Evolutionary conservation across 2,888 invertebrate genomes (phyloP), one percentile per base, ranked within the genome.

Genomic region (Rhamnusium bicolor): DNA sequence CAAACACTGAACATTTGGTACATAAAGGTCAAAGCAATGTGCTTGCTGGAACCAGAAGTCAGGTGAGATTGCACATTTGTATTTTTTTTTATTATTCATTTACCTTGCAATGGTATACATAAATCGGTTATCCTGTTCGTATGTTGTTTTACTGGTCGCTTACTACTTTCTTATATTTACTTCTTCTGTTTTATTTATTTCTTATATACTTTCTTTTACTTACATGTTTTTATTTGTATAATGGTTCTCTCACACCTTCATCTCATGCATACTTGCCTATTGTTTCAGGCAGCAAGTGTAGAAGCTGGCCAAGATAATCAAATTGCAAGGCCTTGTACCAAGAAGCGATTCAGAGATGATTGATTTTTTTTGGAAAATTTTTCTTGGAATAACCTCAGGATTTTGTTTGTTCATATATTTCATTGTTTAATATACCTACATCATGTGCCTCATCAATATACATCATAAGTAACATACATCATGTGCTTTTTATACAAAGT

Each of bases 401-500:
- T 46, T 46, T 46, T 46, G 46, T 46, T 46, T 46, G 46, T 46
- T 46, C 46, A 46, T 46, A 46, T 46, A 46, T n/a, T 46, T 46
- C 46, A 46, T 46, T 46, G 46, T 46, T 46, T 46, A 46, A 46
- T 46, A 46, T 46, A 46, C 46, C 46, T 46, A 46, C 46, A 46
- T 46, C 46, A 46, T 46, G 47, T 47, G 14, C 47, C 47, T 47
- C 47, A 47, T 47, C 47, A 47, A 47, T 47, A 47, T 47, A 47
- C 47, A 47, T 47, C 47, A 47, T 47, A 47, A 47, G 14, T 47
- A 47, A 47, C 47, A 8, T 47, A 47, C 47, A 47, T 8, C 47
- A 47, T 47, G 47, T 47, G 16, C 16, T 47, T 47, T 47, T 47
- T 47, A 47, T 47, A 47, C 47, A 47, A 47, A 16, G 14, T 47